A percentile compares a stretch with the other conserved stretches of the same genome.
phyloP scores from a whole-genome alignment of 2,113 vertebrate species.

The Hepsetus odoe region DNA sequence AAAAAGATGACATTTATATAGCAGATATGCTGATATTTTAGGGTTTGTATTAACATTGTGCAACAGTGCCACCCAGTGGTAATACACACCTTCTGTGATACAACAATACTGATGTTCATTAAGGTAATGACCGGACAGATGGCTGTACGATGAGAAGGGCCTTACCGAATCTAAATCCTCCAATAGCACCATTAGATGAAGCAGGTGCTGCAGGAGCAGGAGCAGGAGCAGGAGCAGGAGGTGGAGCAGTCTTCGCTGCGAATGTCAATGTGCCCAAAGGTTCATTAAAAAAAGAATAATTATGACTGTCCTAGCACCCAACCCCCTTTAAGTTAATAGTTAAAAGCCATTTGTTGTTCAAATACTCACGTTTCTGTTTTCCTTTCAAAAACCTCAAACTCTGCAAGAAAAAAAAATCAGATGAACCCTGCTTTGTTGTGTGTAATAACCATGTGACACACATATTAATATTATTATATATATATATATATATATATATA shows the following conservation, averaged over 20 bases:
- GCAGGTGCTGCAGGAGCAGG: slow-evolving; percentile 30
- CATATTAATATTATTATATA: background rate
- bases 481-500: too few species aligned
- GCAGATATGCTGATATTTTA: too few species aligned
- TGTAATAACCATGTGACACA: too few species aligned
- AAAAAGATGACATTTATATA: too few species aligned
- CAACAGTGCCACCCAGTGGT: slow-evolving; percentile 14
- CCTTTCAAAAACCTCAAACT: slow-evolving; percentile 72
- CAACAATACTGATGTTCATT: background rate
- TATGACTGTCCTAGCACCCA: too few species aligned
- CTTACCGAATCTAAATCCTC: slow-evolving; percentile 70
- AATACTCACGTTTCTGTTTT: slow-evolving; percentile 69
- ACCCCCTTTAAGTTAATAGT: too few species aligned
- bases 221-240: slow-evolving; percentile 38
- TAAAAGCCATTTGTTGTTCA: background rate
- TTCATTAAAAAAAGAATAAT: too few species aligned
- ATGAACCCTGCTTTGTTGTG: too few species aligned
- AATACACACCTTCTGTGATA: background rate
- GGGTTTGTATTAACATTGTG: too few species aligned
- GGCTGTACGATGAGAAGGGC: background rate
- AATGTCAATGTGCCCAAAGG: background rate
- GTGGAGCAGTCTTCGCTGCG: slow-evolving; percentile 60
- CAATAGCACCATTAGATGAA: slow-evolving; percentile 34
- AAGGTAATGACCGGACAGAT: background rate
- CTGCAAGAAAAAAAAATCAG: slow-evolving; percentile 49